Evolutionary conservation across 2,797 vertebrate genomes (phyloP), one percentile per base, ranked within the genome.

Genomic region (Gouania willdenowi): DNA sequence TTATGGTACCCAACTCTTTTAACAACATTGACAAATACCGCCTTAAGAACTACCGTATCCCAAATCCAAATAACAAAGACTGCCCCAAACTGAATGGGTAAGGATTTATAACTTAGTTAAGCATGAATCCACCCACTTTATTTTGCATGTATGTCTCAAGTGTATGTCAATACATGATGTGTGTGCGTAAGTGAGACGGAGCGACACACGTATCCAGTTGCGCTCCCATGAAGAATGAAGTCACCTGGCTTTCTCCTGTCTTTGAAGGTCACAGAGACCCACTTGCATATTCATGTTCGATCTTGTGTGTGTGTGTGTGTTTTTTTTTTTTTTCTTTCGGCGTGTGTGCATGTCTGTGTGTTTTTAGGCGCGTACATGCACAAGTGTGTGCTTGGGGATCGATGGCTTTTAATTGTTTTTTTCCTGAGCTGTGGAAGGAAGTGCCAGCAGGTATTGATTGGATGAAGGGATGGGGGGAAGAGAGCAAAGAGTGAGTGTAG

Each of bases 391-490:
- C 41, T 43, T 10, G 73, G 86, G n/a, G 89, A 97, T 98, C 93
- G 92, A 98, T 98, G 69, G 81, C 81, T 94, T 95, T 97, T 98
- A 98, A 98, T 98, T 98, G 94, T 97, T 98, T 94, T n/a, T 89
- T 98, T 98, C 92, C 93, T 89, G 91, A 92, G 92, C 91, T 92
- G 89, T 91, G 89, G 90, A 93, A 92, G 91, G 92, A 96, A 96
- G 92, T 95, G 92, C 93, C 91, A 89, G 90, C 87, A 87, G 88
- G 88, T 85, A 98, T 98, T 91, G 77, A 79, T 75, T 33, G 46
- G 46, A 66, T 70, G 64, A 53, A 82, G 63, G 70, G 68, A 71
- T 73, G 60, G 47, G 60, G 47, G 62, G 34, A 30, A 49, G 73
- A 48, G 59, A 62, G 24, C 38, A 16, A 36, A 36, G 21, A 28